Base-by-base conservation (phyloP, 2,888 invertebrate species). In the Temnothorax unifasciatus region DNA sequence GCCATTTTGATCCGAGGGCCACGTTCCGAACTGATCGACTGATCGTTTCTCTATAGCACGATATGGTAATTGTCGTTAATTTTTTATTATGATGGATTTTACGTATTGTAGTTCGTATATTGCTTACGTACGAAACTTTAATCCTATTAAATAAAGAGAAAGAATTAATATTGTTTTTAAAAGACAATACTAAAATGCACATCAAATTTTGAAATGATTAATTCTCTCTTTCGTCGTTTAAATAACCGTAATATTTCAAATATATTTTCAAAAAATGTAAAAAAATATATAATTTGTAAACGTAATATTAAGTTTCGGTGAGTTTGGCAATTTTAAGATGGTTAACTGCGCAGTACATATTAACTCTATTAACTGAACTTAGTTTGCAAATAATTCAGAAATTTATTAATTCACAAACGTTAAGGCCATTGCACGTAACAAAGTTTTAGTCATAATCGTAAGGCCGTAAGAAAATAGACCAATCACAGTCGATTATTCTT, bases 1-100 rank as follows among this genome's bases (percentile, higher is more conserved):
- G 79, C 68, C 21, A 69, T 11, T 38, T n/a, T 64, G 29, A 68
- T 34, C 54, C 9, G 25, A 21, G 34, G 38, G 64, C 86, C 90
- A 83, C 11, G 79, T 18, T 6, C 69, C 68, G 57, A 41, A 29
- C 3, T 21, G 13, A 59, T 29, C 29, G 29, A 44, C 18, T 3
- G 8, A 34, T 38, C 11, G 21, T 25, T 41, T 54, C 38, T 38
- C 29, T 29, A 29, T 29, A 38, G 21, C 11, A 11, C 21, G 18
- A 18, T 50, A 18, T 50, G 18, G 8, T 59, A 8, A 18, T 5
- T 38, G 11, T 59, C 13, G 59, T 38, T 63, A 3, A 54, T 54
- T 57, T 18, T 41, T 57, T 18, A 38, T 41, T 38, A 9, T 5
- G 29, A n/a, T 34, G 4, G 4, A 54, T 54, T 69, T 50, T 63